phyloP scores from a whole-genome alignment of 2,888 invertebrate genomes.

The Pedicia rivosa region DNA sequence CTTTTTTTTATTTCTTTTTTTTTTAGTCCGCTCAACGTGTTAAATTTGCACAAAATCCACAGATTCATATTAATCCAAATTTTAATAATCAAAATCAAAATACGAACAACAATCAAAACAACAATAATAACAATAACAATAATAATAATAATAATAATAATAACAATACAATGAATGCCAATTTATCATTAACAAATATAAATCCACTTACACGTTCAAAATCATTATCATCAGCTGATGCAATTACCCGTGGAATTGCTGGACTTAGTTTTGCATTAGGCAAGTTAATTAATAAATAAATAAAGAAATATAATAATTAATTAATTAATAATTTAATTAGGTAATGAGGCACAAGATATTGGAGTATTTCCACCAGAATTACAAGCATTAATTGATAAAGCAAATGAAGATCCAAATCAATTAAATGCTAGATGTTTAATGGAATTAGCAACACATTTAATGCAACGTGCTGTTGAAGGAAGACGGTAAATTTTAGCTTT shows the following conservation, averaged over 20 bases:
- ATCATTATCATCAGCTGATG: conserved; percentile 63
- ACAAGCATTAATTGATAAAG: conserved; percentile 55
- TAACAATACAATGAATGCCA: conserved; percentile 10
- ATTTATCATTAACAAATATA: no score
- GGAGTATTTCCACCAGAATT: conserved; percentile 59
- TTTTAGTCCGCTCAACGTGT: conserved; percentile 20
- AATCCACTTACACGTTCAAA: conserved; percentile 56
- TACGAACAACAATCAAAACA: no score
- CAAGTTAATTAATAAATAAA: no score
- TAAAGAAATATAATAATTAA: no score
- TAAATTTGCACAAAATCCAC: conserved; percentile 28
- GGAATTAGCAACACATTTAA: conserved; percentile 69
- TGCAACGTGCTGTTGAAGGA: conserved; percentile 67
- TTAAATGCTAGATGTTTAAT: conserved; percentile 58
- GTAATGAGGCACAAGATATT: conserved; percentile 57
- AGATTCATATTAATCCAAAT: no score
- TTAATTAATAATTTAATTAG: no score
- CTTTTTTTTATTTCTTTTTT: conserved; percentile 1
- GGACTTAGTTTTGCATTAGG: conserved; percentile 41
- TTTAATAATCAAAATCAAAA: no score
- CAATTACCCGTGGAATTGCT: conserved; percentile 47
- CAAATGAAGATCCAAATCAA: conserved; percentile 69
- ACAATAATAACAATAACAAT: conserved; percentile 9
- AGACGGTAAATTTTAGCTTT: conserved; percentile 13
- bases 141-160: conserved; percentile 10